phyloP scores from a whole-genome alignment of 2,113 vertebrate species.

The Osmerus mordax region DNA sequence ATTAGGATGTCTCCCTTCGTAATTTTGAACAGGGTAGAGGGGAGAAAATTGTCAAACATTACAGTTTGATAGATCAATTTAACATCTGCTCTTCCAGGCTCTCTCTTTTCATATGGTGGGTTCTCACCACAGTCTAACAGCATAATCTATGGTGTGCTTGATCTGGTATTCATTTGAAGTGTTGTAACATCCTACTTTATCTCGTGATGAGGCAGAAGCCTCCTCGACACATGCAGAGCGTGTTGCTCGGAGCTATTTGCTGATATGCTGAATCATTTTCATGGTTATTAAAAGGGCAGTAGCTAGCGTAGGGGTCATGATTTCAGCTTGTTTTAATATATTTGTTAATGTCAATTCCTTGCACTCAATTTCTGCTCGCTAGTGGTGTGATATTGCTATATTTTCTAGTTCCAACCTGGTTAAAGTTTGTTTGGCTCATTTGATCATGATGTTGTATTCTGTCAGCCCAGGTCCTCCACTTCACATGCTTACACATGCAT shows the following conservation, averaged over 20 bases:
- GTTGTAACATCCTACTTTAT: conserved; percentile 61
- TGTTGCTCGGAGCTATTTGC: conserved; percentile 55
- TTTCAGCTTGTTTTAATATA: conserved; percentile 38
- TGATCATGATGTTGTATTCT: neutral
- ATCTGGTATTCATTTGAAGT: conserved; percentile 71
- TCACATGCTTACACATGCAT: too few relatives aligned
- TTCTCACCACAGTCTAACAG: conserved; percentile 59
- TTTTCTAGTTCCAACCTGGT: neutral
- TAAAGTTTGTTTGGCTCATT: neutral
- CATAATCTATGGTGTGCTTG: conserved; percentile 66
- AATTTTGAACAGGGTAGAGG: conserved; percentile 59
- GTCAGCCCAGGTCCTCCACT: conserved; percentile 11
- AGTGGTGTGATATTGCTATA: neutral
- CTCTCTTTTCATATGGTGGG: conserved; percentile 55
- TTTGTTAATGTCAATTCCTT: conserved; percentile 37
- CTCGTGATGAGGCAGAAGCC: conserved; percentile 47
- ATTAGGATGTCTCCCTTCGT: conserved; percentile 65
- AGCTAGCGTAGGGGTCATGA: conserved; percentile 23
- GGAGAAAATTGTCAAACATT: conserved; percentile 57
- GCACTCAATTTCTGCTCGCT: neutral
- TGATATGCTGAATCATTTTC: conserved; percentile 49
- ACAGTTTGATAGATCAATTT: conserved; percentile 74
- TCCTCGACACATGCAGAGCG: conserved; percentile 28
- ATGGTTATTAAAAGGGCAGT: conserved; percentile 50
- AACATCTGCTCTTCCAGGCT: conserved; percentile 50